A percentile compares a stretch with the other conserved stretches of the same genome.
Evolutionary conservation across 2,797 vertebrate species (phyloP).

Genomic region (Lates japonicus): DNA sequence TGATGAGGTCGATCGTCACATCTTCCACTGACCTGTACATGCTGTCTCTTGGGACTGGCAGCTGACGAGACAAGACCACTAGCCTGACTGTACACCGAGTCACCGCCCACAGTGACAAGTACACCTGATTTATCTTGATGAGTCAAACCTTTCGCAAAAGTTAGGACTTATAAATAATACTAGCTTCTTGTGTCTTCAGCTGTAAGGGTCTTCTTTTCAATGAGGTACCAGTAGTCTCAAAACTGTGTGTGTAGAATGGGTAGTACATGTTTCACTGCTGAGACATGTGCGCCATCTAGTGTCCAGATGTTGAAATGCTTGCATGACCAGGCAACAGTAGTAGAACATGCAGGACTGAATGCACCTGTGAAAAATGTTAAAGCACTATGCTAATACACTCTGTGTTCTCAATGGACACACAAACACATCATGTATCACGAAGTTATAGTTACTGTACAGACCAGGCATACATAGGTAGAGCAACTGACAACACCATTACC

Average conservation of each 20-base stretch:
- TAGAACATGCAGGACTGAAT: not conserved
- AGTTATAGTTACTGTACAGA: not conserved
- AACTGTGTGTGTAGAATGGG: not conserved
- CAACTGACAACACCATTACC: constrained; percentile 20
- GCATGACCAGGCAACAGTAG: not conserved
- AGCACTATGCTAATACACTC: not conserved
- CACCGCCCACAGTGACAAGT: constrained; percentile 11
- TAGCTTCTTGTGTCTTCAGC: not conserved
- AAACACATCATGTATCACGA: constrained; percentile 1
- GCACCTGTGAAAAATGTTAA: not conserved
- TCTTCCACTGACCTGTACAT: constrained; percentile 39
- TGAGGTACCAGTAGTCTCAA: constrained; percentile 2
- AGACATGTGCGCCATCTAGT: constrained; percentile 79
- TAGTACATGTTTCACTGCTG: constrained; percentile 45
- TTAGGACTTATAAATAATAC: not conserved
- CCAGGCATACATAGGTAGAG: not conserved
- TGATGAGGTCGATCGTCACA: constrained; percentile 72
- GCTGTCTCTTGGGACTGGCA: constrained; percentile 34
- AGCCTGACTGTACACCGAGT: constrained; percentile 16
- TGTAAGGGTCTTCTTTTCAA: constrained; percentile 16
- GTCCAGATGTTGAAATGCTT: constrained; percentile 46
- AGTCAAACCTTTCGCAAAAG: constrained; percentile 5
- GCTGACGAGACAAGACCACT: constrained; percentile 37
- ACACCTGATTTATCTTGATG: constrained; percentile 10
- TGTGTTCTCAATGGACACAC: not conserved